A percentile compares a stretch with the other conserved stretches of the same genome.
Evolutionary conservation across 1,140 invertebrate genomes (phyloP).

Genomic region (Teleogryllus occipitalis): DNA sequence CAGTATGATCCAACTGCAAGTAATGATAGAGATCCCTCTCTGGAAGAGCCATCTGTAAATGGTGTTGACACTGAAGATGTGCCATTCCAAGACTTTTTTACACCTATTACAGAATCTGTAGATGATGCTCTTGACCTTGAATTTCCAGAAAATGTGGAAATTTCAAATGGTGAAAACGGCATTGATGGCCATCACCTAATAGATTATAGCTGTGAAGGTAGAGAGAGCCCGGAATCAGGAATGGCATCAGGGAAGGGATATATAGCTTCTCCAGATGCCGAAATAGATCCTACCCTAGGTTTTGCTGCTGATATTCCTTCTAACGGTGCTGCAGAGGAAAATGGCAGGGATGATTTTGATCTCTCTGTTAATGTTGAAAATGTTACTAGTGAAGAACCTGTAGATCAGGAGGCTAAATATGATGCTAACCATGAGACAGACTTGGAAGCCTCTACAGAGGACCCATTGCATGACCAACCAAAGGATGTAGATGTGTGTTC

Average conservation of each 20-base stretch:
- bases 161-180: background rate
- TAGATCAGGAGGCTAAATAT: background rate
- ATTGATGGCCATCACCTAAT: background rate
- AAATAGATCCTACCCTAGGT: background rate
- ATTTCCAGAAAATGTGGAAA: background rate
- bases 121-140: background rate
- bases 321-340: background rate
- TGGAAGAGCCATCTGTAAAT: background rate
- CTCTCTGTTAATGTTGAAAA: background rate
- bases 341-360: background rate
- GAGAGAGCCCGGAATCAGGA: background rate
- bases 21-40: background rate
- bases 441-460: too few relatives aligned
- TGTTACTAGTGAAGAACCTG: background rate
- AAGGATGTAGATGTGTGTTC: background rate
- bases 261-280: background rate
- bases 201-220: background rate
- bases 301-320: background rate
- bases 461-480: background rate
- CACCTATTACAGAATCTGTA: background rate
- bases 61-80: background rate
- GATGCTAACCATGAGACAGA: background rate
- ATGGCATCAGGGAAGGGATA: background rate
- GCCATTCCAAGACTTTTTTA: background rate
- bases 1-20: background rate